Evolutionary conservation across 2,113 vertebrate genomes (phyloP).

Genomic region (Anarhynchus alexandrinus): DNA sequence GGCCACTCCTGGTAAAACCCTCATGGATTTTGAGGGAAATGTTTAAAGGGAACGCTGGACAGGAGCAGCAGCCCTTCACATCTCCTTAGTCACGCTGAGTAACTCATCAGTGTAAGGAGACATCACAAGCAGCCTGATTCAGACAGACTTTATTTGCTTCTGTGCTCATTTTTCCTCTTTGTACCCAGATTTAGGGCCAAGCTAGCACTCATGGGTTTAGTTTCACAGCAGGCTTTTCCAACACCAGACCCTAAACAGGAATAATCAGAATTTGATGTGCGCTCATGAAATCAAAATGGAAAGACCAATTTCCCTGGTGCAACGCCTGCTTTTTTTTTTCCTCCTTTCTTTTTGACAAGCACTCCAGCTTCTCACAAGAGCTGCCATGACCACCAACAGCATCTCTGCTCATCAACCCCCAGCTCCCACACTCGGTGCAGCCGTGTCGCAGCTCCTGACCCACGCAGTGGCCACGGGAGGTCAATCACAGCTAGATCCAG

Average conservation of each 20-base stretch:
- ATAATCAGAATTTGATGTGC: neutral
- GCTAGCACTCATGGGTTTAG: neutral
- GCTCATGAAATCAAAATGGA: neutral
- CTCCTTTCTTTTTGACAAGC: neutral
- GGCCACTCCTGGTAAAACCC: rapidly evolving
- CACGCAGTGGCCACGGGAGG: neutral
- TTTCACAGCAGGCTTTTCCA: neutral
- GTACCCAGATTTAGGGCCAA: neutral
- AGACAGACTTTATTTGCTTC: neutral
- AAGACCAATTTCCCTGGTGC: neutral
- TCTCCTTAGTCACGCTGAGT: neutral
- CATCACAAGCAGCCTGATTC: neutral
- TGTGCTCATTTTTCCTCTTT: neutral
- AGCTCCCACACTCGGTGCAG: neutral
- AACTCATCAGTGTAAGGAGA: neutral
- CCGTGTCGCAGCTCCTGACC: neutral
- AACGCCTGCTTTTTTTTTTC: rapidly evolving
- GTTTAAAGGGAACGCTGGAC: neutral
- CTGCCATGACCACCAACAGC: neutral
- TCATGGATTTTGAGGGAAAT: rapidly evolving
- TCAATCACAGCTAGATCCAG: neutral
- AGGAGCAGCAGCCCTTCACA: neutral
- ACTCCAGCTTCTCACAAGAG: neutral
- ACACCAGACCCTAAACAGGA: neutral
- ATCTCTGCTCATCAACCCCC: neutral